Base-by-base conservation (phyloP, 2,797 vertebrate genomes). In the Aselliscus stoliczkanus region DNA sequence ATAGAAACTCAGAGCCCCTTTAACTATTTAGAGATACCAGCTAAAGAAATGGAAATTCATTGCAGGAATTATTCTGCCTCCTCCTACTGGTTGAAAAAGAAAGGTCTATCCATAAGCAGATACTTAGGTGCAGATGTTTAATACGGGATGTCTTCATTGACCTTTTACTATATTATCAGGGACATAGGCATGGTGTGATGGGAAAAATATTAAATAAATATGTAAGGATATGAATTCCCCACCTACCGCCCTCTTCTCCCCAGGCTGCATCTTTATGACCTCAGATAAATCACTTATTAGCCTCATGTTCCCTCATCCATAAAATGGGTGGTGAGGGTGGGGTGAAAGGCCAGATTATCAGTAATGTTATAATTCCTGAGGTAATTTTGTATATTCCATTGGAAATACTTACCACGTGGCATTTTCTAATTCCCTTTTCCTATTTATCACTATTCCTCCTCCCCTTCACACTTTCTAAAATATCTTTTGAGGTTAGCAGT, bases 1-100 rank as follows among this genome's bases (percentile, higher is more conserved):
- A 91, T 64, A 88, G 97, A 97, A 90, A 96, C 96, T 85, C 79
- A 7, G 65, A 86, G 87, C 80, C 96, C 94, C 94, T 97, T 89
- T 96, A 97, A 92, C 96, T 65, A 1, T 93, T 93, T 65, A 94
- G 85, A 94, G 95, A 76, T 80, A 50, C 13, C n/a, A 44, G 88
- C 77, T 12, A 21, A 42, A 31, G 79, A 91, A 93, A 67, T 83
- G 65, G 87, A 70, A 60, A 72, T 34, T 60, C 4, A 7, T 65
- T 67, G 62, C 44, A 67, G 67, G 42, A 89, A 20, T 86, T 67
- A 42, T 83, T 94, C 73, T 91, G n/a, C 70, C 96, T 76, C 88
- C 60, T 84, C 82, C 69, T 77, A 27, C 0, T 15, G 52, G 50
- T 23, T n/a, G 69, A 54, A 44, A 39, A 58, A 75, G 64, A 54